Evolutionary conservation across 53 echinoderm and acorn worm genomes (phyloP), one percentile per base, ranked within the genome.

Genomic region (Glandiceps talaboti): DNA sequence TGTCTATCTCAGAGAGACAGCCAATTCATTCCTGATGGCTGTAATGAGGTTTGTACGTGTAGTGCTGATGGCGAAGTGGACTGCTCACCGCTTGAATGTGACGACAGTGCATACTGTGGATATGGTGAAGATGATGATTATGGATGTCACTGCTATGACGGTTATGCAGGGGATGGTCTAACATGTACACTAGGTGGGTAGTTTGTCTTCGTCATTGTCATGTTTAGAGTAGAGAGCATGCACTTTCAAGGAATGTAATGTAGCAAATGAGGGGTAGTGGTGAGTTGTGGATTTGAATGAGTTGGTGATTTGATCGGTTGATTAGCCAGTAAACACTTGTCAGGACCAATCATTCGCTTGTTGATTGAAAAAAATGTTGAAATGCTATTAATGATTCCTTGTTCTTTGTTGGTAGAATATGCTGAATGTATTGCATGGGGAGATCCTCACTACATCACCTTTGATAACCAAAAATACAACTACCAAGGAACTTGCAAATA

Each of bases 91-190:
- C 64, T 45, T 45, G 64, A 45, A 20, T 45, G 64, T 45, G 64
- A 20, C 6, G 64, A 45, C 6, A 45, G 20, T 45, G 20, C 6
- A 6, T 45, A 45, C 64, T 45, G 64, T 45, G 64, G 64, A 6
- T 45, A 45, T 20, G 64, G 20, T 20, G 20, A 20, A 20, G 20
- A 45, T 45, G 64, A 45, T 45, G 80, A 87, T 45, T 75, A 91
- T 30, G 84, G 87, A 33, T 94, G 94, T 74, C 89, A 91, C 84
- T 94, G 94, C 74, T 31, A 77, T 10, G 75, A 78, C 1, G 88
- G 86, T 1, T 94, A 87, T 76, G 27, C 75, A 25, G 81, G 88
- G n/a, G 80, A 82, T 32, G 78, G 82, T 74, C n/a, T n/a, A n/a
- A n/a, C n/a, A n/a, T n/a, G n/a, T n/a, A n/a, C n/a, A n/a, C n/a